Percentiles rank a stretch among this genome's conserved stretches.
Evolutionary conservation across 2,888 invertebrate genomes (phyloP).

Genomic region (Diadromus collaris): DNA sequence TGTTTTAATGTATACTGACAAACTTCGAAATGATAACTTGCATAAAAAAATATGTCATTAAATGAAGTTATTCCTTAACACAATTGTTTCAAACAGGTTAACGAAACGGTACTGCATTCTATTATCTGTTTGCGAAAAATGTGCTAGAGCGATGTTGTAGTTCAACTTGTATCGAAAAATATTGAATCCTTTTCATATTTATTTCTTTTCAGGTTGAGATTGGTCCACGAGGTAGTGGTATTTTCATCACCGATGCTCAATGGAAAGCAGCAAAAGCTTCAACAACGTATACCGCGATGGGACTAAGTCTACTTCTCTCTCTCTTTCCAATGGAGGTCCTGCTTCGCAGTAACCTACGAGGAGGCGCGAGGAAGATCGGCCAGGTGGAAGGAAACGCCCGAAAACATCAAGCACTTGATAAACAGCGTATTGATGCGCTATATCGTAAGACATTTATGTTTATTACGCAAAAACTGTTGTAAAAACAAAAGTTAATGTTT

Average conservation of each 20-base stretch:
- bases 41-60: too few species aligned
- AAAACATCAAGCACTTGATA: neutral
- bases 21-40: too few species aligned
- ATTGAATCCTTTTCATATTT: neutral
- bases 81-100: too few species aligned
- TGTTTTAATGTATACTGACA: too few species aligned
- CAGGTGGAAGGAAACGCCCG: neutral
- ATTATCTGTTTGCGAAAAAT: neutral
- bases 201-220: constrained; percentile 1
- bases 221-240: neutral
- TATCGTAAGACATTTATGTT: neutral
- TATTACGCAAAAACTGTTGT: too few species aligned
- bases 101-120: neutral
- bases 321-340: constrained; percentile 14
- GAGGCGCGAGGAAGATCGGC: neutral
- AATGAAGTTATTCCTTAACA: too few species aligned
- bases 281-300: constrained; percentile 9
- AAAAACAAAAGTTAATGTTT: too few species aligned
- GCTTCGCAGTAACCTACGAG: constrained; percentile 3
- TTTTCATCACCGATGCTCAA: neutral
- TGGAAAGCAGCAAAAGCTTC: constrained; percentile 5
- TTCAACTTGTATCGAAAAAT: neutral
- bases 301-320: constrained; percentile 5
- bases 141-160: neutral
- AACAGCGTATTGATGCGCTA: neutral